Evolutionary conservation across 2,888 invertebrate genomes (phyloP).

Genomic region (Phengaris arion): DNA sequence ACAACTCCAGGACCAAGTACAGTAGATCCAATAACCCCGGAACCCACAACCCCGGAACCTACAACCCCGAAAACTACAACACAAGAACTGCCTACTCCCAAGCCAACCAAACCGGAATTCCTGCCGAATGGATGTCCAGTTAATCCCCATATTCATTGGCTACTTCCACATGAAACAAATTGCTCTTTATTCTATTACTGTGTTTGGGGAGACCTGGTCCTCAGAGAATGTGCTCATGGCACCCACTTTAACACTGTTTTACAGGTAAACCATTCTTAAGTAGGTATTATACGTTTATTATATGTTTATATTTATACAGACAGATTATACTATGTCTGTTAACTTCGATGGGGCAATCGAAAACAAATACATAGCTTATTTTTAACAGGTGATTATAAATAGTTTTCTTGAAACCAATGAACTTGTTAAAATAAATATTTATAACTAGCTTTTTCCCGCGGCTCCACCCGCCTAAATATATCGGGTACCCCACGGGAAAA

Average conservation of each 20-base stretch:
- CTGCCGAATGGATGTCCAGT: slow-evolving; percentile 62
- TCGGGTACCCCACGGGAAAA: too few relatives aligned
- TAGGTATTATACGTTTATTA: too few relatives aligned
- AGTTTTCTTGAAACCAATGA: too few relatives aligned
- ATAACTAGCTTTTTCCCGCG: too few relatives aligned
- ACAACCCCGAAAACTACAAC: slow-evolving; percentile 16
- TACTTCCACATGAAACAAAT: slow-evolving; percentile 54
- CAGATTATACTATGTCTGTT: neutral
- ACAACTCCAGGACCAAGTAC: slow-evolving; percentile 18
- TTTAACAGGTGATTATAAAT: neutral
- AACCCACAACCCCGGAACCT: slow-evolving; percentile 27
- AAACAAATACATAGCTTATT: neutral
- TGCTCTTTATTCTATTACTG: slow-evolving; percentile 65
- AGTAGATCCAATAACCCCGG: neutral
- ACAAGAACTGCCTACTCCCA: neutral
- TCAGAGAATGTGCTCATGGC: slow-evolving; percentile 46
- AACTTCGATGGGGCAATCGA: neutral
- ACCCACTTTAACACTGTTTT: slow-evolving; percentile 56
- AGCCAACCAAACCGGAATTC: slow-evolving; percentile 40
- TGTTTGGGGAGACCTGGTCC: slow-evolving; percentile 55
- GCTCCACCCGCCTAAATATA: too few relatives aligned
- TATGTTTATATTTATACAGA: neutral
- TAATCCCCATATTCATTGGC: slow-evolving; percentile 56
- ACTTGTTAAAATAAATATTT: too few relatives aligned
- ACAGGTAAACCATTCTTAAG: slow-evolving; percentile 48